Percentiles rank a stretch among this genome's conserved stretches.
phyloP scores from a whole-genome alignment of 1,140 invertebrate genomes.

The Drosophila leontia region DNA sequence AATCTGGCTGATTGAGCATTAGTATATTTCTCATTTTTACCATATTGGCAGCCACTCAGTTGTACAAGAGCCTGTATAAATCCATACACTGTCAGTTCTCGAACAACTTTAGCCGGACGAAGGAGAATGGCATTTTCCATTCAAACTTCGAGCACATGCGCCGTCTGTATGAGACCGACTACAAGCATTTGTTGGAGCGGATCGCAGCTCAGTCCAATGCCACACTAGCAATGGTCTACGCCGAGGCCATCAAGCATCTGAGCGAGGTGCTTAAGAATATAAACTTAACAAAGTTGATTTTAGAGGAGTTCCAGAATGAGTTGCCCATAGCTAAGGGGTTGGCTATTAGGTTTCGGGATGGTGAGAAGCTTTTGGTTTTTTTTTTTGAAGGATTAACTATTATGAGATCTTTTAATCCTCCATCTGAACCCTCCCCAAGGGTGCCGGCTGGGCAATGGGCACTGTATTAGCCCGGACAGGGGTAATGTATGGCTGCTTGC shows the following conservation, averaged over 20 bases:
- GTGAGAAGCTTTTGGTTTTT: not conserved
- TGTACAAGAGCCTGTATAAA: not conserved
- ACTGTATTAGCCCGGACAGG: too few species aligned
- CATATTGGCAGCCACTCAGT: constrained; percentile 5
- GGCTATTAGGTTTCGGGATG: constrained; percentile 29
- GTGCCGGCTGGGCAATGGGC: too few species aligned
- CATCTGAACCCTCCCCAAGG: too few species aligned
- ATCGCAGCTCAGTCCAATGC: not conserved
- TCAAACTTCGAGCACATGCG: not conserved
- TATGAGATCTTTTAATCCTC: too few species aligned
- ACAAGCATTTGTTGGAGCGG: constrained; percentile 1
- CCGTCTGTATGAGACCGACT: constrained; percentile 2
- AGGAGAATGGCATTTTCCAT: not conserved
- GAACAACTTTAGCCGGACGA: not conserved
- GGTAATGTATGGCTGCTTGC: too few species aligned
- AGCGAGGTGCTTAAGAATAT: not conserved
- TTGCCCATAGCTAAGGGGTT: constrained; percentile 8
- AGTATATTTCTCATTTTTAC: constrained; percentile 12
- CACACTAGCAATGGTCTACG: not conserved
- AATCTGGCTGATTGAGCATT: not conserved
- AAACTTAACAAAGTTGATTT: not conserved
- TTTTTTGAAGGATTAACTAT: not conserved
- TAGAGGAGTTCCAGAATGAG: not conserved
- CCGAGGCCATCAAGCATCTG: not conserved
- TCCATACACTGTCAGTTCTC: not conserved